phyloP scores from a whole-genome alignment of 1,140 invertebrate species.

The Ephestia elutella region DNA sequence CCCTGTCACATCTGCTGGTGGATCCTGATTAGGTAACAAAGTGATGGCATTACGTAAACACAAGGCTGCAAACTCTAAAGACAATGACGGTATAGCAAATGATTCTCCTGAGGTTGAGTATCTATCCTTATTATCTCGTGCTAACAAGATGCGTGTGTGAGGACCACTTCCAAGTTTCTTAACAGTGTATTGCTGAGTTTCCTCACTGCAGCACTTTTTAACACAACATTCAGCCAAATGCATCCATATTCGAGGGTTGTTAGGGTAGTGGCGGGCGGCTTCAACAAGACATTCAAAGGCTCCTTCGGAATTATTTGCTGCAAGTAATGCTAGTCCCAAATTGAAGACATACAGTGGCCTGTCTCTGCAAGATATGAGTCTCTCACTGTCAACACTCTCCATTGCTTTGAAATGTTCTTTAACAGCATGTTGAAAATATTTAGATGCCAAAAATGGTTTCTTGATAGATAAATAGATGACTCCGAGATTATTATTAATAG shows the following conservation, averaged over 20 bases:
- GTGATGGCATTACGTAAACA: conserved; percentile 90
- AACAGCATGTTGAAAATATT: conserved; percentile 89
- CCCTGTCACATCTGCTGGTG: conserved; percentile 37
- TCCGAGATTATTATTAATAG: conserved; percentile 93
- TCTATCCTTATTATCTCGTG: conserved; percentile 67
- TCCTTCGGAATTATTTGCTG: conserved; percentile 84
- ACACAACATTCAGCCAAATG: conserved; percentile 93
- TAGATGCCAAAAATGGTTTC: conserved; percentile 89
- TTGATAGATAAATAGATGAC: conserved; percentile 90
- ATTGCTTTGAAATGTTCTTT: conserved; percentile 82
- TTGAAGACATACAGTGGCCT: conserved; percentile 92
- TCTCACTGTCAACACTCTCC: conserved; percentile 60
- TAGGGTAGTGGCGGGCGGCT: conserved; percentile 88
- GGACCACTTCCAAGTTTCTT: conserved; percentile 63
- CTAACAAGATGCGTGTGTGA: conserved; percentile 59
- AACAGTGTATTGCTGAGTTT: conserved; percentile 52
- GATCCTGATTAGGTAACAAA: conserved; percentile 69
- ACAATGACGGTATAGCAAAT: conserved; percentile 88
- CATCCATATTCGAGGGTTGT: conserved; percentile 93
- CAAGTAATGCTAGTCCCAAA: conserved; percentile 89
- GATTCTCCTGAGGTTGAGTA: conserved; percentile 77
- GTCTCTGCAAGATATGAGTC: conserved; percentile 72
- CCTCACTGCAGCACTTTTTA: conserved; percentile 63
- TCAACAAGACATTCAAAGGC: conserved; percentile 96
- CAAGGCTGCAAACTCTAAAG: conserved; percentile 91